Conservation (phyloP, 2,888 invertebrate genomes). For the Agonopterix arenella region DNA sequence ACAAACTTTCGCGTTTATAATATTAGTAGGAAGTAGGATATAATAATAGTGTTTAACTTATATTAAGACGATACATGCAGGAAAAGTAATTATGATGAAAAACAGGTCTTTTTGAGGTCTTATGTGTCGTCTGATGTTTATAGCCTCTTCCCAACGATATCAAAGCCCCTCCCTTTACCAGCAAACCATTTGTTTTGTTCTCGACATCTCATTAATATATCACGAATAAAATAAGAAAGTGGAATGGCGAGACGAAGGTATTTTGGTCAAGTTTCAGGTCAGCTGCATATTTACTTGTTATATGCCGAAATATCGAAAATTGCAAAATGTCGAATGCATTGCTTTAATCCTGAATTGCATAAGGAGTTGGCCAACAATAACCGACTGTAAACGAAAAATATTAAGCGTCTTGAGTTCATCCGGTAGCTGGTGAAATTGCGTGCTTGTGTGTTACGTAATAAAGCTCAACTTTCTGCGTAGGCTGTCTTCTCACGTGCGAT, state of each 20-base stretch:
- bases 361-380: slow-evolving; percentile 60
- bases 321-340: slow-evolving; percentile 55
- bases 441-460: slow-evolving; percentile 44
- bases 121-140: too few relatives aligned
- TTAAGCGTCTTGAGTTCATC: slow-evolving; percentile 34
- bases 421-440: slow-evolving; percentile 45
- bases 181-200: slow-evolving; percentile 7
- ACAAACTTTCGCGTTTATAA: too few relatives aligned
- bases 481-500: not conserved
- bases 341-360: slow-evolving; percentile 65
- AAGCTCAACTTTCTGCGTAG: slow-evolving; percentile 30
- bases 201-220: slow-evolving; percentile 26
- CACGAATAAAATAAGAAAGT: slow-evolving; percentile 45
- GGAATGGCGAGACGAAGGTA: slow-evolving; percentile 30
- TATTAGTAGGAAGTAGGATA: too few relatives aligned
- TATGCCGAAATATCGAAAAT: slow-evolving; percentile 57
- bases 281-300: slow-evolving; percentile 32
- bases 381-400: slow-evolving; percentile 55
- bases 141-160: too few relatives aligned
- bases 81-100: too few relatives aligned
- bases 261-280: slow-evolving; percentile 32
- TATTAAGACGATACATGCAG: too few relatives aligned
- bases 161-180: too few relatives aligned
- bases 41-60: too few relatives aligned
- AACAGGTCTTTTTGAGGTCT: too few relatives aligned